Conservation (phyloP, 2,113 vertebrate genomes). For the Brachyistius frenatus region DNA sequence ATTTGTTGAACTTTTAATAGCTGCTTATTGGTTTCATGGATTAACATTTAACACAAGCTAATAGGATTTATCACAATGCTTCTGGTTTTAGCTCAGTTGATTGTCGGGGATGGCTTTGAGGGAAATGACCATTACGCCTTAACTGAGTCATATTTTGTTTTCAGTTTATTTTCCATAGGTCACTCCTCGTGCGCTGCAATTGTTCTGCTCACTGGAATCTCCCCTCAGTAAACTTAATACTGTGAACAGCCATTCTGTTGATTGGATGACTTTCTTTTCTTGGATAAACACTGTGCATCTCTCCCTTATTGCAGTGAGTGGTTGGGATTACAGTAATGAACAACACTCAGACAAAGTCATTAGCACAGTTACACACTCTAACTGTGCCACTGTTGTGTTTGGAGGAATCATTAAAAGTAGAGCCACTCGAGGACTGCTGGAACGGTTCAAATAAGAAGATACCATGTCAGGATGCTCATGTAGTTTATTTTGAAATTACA, state of each 20-base stretch:
- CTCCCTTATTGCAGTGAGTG: constrained; percentile 7
- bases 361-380: constrained; percentile 4
- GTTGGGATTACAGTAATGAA: constrained; percentile 40
- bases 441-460: too few species aligned
- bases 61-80: constrained; percentile 77
- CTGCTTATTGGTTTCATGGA: constrained; percentile 77
- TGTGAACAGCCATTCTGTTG: constrained; percentile 22
- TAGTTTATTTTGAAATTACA: too few species aligned
- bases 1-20: constrained; percentile 75
- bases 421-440: background rate
- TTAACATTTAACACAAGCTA: constrained; percentile 75
- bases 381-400: constrained; percentile 14
- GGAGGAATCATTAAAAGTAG: constrained; percentile 21
- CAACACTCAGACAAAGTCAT: constrained; percentile 20
- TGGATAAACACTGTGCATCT: background rate
- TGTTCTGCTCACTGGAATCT: constrained; percentile 16
- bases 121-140: constrained; percentile 67
- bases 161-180: constrained; percentile 48
- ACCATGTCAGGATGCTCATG: too few species aligned
- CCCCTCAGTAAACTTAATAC: constrained; percentile 1
- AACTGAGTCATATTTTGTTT: constrained; percentile 69
- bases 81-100: constrained; percentile 70
- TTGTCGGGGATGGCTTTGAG: constrained; percentile 67
- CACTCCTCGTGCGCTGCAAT: constrained; percentile 39
- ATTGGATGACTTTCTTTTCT: constrained; percentile 1